Evolutionary conservation across 2,888 invertebrate genomes (phyloP).

Genomic region (Leucozona laternaria): DNA sequence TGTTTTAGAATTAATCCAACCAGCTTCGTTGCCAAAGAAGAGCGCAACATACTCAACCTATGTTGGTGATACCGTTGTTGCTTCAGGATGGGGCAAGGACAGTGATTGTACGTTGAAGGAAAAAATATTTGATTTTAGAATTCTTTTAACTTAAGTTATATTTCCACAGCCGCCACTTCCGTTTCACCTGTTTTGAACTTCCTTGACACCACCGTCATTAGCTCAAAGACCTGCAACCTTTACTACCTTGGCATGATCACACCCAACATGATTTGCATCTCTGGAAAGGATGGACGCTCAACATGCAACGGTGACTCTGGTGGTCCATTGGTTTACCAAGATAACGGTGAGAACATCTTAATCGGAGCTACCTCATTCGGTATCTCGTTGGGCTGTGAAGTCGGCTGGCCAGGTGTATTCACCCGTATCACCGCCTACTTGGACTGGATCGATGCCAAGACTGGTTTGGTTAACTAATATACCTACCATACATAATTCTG

Average conservation of each 20-base stretch:
- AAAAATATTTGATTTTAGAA: neutral
- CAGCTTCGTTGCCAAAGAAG: constrained; percentile 77
- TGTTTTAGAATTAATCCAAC: constrained; percentile 74
- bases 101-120: constrained; percentile 68
- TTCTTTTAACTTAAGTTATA: neutral
- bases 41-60: constrained; percentile 70
- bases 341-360: constrained; percentile 46
- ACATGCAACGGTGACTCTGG: constrained; percentile 82
- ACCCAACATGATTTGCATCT: constrained; percentile 82
- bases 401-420: constrained; percentile 79
- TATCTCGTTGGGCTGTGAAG: constrained; percentile 76
- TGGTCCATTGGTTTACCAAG: constrained; percentile 79
- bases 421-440: constrained; percentile 75
- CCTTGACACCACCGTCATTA: constrained; percentile 78
- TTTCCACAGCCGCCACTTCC: constrained; percentile 43
- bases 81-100: constrained; percentile 78
- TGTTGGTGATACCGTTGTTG: constrained; percentile 75
- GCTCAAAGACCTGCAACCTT: constrained; percentile 74
- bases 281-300: constrained; percentile 80
- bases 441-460: constrained; percentile 57
- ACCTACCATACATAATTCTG: too few species aligned
- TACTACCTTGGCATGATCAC: constrained; percentile 76
- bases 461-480: constrained; percentile 23
- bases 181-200: constrained; percentile 77
- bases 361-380: constrained; percentile 81